phyloP scores from a whole-genome alignment of 2,113 vertebrate species.

The Brevimyrus niger region DNA sequence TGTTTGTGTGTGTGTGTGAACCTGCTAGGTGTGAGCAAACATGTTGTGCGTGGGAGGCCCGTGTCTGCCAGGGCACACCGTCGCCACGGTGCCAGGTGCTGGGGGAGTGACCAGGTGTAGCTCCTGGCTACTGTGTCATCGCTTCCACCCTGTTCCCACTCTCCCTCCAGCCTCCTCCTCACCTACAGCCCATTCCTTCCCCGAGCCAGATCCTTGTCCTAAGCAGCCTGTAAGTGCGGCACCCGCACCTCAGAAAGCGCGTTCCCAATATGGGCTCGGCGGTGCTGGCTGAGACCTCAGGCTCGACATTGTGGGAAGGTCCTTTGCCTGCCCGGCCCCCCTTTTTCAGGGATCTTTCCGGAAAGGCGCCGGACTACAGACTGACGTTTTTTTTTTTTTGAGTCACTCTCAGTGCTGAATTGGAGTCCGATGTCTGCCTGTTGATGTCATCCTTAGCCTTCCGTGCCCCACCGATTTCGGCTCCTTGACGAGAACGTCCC shows the following conservation, averaged over 20 bases:
- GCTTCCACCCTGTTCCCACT: not conserved
- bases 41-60: conserved; percentile 12
- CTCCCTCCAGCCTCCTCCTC: not conserved
- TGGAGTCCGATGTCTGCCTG: not conserved
- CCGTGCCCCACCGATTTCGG: not conserved
- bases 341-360: not conserved
- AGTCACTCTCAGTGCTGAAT: not conserved
- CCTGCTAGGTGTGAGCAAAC: conserved; percentile 9
- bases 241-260: not conserved
- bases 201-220: not conserved
- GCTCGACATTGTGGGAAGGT: not conserved
- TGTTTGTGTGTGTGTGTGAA: not conserved
- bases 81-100: not conserved
- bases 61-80: not conserved
- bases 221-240: not conserved
- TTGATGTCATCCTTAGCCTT: not conserved
- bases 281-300: not conserved
- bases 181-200: not conserved
- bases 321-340: not conserved
- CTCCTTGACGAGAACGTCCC: not conserved
- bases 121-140: not conserved
- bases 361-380: too few relatives aligned
- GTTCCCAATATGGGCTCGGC: not conserved
- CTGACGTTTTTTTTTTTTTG: not conserved
- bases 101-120: conserved; percentile 9